Base-by-base conservation (phyloP, 2,113 vertebrate species). In the Galeopterus variegatus region DNA sequence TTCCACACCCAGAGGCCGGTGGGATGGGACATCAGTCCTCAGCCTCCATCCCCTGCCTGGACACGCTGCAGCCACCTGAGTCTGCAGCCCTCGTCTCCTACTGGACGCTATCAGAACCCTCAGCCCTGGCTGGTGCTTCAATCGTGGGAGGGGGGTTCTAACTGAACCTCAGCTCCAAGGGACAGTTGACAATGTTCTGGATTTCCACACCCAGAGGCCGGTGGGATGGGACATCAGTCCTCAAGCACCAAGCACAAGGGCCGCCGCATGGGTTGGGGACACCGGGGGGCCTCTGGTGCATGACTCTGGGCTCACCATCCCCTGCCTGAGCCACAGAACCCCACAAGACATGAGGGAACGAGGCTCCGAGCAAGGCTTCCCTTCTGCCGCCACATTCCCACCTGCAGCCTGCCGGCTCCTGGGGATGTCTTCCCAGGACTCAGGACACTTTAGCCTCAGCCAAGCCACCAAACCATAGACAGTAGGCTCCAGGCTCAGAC, bases 261-360 rank as follows among this genome's bases (percentile, higher is more conserved):
- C 41, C 18, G 11, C 36, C 3, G 0, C 11, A 0, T 23, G 15
- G 90, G 36, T 0, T 5, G 0, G 77, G 45, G n/a, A 60, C 8
- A 21, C 1, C 7, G 0, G 17, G 12, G 45, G 56, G 80, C 33
- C 5, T 6, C 2, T 0, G 1, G 33, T 8, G 65, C 0, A 1
- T 33, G 48, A 12, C 48, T 14, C 3, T 0, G 72, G 5, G 31
- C 23, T 45, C 26, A 5, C 3, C 8, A 26, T 0, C 3, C 48
- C 36, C 82, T 33, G 56, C 62, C 19, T 0, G 65, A 45, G 76
- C 41, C 77, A 17, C 3, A 3, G 70, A 7, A 24, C 14, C 54
- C 67, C 11, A 36, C 0, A 6, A 48, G 45, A 21, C 24, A 11
- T 1, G 28, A 54, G 4, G 64, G 48, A 10, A 13, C 1, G 1